These are phyloP conservation scores for Clarias fuscus DNA, from an alignment of 2,797 vertebrate genomes.

Conservation along the genomic window DNA sequence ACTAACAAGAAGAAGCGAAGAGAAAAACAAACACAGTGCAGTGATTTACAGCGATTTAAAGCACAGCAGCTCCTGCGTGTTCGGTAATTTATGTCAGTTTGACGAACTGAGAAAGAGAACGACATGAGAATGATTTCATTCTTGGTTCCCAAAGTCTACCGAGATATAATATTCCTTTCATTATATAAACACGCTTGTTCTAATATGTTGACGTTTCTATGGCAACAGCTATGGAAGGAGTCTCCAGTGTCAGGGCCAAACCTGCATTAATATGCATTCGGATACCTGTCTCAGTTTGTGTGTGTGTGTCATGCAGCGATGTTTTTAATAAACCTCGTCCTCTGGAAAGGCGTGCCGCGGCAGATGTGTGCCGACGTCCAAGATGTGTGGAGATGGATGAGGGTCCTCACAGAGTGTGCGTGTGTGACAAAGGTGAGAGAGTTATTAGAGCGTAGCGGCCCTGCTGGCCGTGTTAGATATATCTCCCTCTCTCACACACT, in stretches of 20 bases:
- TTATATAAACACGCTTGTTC: no score
- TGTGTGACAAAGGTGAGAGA: constrained; percentile 30
- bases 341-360: background rate
- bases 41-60: background rate
- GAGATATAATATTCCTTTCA: no score
- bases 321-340: background rate
- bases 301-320: background rate
- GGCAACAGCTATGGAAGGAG: no score
- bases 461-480: constrained; percentile 45
- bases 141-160: no score
- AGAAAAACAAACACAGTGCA: constrained; percentile 36
- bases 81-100: background rate
- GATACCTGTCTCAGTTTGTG: background rate
- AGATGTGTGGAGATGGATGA: constrained; percentile 46
- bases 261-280: no score
- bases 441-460: constrained; percentile 56
- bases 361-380: constrained; percentile 46
- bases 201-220: no score
- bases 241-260: no score
- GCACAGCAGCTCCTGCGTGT: no score
- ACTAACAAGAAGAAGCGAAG: constrained; percentile 31
- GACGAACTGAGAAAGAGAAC: background rate
- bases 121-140: background rate
- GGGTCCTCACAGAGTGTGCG: constrained; percentile 29
- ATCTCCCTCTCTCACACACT: background rate